These are phyloP conservation scores for Anodontia alba DNA, from an alignment of 2,888 invertebrate genomes.

Conservation along the genomic window DNA sequence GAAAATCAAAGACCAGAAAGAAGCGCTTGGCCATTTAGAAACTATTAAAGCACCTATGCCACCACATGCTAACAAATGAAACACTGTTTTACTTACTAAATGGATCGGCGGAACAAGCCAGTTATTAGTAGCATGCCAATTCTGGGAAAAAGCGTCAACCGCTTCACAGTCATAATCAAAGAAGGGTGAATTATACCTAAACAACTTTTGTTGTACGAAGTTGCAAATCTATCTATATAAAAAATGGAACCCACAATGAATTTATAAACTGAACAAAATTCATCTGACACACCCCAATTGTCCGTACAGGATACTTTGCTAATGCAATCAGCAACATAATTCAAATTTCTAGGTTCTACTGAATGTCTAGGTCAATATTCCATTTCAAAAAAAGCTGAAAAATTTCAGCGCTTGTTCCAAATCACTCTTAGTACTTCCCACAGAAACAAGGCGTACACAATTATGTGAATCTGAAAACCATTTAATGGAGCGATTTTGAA, in stretches of 20 bases:
- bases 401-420: not conserved
- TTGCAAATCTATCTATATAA: no score
- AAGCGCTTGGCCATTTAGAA: slow-evolving; percentile 1
- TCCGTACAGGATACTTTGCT: slow-evolving; percentile 29
- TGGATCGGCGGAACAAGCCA: slow-evolving; percentile 7
- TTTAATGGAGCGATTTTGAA: not conserved
- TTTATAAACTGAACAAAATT: no score
- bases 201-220: no score
- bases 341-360: slow-evolving; percentile 35
- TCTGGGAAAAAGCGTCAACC: no score
- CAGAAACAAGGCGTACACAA: slow-evolving; percentile 25
- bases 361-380: slow-evolving; percentile 29
- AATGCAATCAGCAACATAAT: slow-evolving; percentile 18
- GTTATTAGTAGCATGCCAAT: no score
- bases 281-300: not conserved
- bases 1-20: slow-evolving; percentile 20
- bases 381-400: slow-evolving; percentile 5
- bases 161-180: no score
- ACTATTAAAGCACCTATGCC: not conserved
- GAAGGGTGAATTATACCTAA: no score
- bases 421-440: slow-evolving; percentile 22
- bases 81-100: not conserved
- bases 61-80: not conserved
- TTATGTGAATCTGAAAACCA: slow-evolving; percentile 24
- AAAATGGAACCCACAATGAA: no score